Evolutionary conservation across 1,140 invertebrate genomes (phyloP).

Genomic region (Listronotus bonariensis): DNA sequence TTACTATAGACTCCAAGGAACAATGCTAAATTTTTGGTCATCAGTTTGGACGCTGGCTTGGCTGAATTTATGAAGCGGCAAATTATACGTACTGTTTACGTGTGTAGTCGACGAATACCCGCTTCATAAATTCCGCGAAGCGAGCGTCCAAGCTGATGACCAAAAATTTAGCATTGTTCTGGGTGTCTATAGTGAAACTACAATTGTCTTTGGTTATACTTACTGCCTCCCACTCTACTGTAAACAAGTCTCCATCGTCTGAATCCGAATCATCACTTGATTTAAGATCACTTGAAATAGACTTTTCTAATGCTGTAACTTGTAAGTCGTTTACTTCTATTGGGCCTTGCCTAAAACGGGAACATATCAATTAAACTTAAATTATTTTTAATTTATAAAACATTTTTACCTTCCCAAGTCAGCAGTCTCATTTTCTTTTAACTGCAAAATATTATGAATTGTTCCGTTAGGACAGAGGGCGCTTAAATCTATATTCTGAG

Average conservation of each 20-base stretch:
- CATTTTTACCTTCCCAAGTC: constrained; percentile 70
- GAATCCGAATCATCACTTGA: constrained; percentile 67
- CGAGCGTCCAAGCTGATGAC: too few relatives aligned
- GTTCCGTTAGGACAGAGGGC: constrained; percentile 71
- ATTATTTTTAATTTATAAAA: background rate
- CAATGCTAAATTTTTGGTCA: too few relatives aligned
- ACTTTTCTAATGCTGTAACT: constrained; percentile 64
- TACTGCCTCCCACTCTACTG: constrained; percentile 72
- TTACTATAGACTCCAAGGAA: too few relatives aligned
- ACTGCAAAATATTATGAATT: constrained; percentile 72
- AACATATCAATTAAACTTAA: too few relatives aligned
- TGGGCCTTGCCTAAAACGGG: constrained; percentile 59
- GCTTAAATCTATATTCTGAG: constrained; percentile 71
- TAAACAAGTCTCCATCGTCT: constrained; percentile 68
- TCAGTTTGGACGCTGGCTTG: too few relatives aligned
- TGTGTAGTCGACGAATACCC: too few relatives aligned
- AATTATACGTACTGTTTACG: too few relatives aligned
- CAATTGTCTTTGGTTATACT: too few relatives aligned
- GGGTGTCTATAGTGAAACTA: too few relatives aligned
- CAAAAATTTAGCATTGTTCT: too few relatives aligned
- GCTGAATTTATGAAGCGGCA: background rate
- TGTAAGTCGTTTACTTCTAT: constrained; percentile 62
- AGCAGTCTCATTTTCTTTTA: constrained; percentile 68
- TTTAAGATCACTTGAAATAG: constrained; percentile 63
- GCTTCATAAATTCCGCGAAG: too few relatives aligned